Conservation (phyloP, 2,113 vertebrate genomes). For the Copsychus sechellarum region DNA sequence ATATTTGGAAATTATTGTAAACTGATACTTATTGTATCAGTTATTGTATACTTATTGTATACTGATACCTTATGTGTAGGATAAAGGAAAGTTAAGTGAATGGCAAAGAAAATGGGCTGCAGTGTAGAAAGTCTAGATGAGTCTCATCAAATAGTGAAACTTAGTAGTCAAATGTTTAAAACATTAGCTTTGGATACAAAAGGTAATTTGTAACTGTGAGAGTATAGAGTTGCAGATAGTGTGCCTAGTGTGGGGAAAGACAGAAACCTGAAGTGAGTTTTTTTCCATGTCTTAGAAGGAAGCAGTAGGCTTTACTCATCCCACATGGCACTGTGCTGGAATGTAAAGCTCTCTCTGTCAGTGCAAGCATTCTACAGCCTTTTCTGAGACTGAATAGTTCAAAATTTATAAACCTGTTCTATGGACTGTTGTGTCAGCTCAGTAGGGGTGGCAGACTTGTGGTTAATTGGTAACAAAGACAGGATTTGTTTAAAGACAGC, state of each 20-base stretch:
- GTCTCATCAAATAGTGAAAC: not conserved
- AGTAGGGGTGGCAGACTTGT: not conserved
- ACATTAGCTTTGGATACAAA: not conserved
- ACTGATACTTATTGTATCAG: no score
- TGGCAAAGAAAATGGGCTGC: not conserved
- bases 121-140: not conserved
- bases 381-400: not conserved
- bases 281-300: not conserved
- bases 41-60: no score
- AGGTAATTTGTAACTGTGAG: not conserved
- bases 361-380: not conserved
- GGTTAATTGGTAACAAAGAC: not conserved
- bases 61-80: not conserved
- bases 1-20: not conserved
- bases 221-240: fast-evolving
- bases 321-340: fast-evolving
- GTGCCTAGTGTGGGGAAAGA: not conserved
- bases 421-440: not conserved
- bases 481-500: not conserved
- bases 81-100: not conserved
- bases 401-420: not conserved
- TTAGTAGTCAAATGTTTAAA: not conserved
- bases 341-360: not conserved
- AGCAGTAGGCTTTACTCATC: not conserved
- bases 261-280: not conserved